Evolutionary conservation across 2,888 invertebrate species (phyloP).

Genomic region (Brachycybe producta): DNA sequence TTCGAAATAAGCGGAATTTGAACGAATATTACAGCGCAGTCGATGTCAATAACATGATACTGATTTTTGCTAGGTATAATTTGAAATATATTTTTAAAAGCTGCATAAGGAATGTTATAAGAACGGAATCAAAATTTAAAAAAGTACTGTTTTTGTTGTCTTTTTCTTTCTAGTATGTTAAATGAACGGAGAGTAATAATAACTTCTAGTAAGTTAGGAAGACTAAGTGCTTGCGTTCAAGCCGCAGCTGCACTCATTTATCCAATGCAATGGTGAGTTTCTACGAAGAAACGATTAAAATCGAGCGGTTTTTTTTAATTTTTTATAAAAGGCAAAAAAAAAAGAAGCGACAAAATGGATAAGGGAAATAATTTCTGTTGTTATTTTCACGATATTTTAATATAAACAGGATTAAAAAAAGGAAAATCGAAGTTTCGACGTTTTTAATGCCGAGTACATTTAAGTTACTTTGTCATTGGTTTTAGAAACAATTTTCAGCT

Average conservation of each 20-base stretch:
- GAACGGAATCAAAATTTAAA: neutral
- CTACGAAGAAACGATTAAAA: neutral
- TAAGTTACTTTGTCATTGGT: too few relatives aligned
- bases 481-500: too few relatives aligned
- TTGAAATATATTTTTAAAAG: neutral
- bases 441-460: too few relatives aligned
- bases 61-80: conserved; percentile 64
- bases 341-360: too few relatives aligned
- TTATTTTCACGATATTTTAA: too few relatives aligned
- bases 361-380: too few relatives aligned
- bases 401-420: too few relatives aligned
- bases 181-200: conserved; percentile 88
- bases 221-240: conserved; percentile 70
- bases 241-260: conserved; percentile 88
- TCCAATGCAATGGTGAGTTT: conserved; percentile 79
- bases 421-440: too few relatives aligned
- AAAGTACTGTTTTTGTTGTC: conserved; percentile 6
- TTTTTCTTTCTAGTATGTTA: conserved; percentile 48
- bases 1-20: conserved; percentile 63
- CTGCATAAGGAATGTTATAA: neutral
- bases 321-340: too few relatives aligned
- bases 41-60: conserved; percentile 85
- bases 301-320: neutral
- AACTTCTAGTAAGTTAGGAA: conserved; percentile 73
- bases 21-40: conserved; percentile 98